Percentiles rank a stretch among this genome's conserved stretches.
These are phyloP conservation scores for Varanus salvator DNA, from an alignment of 2,113 vertebrate genomes.

Conservation along the genomic window DNA sequence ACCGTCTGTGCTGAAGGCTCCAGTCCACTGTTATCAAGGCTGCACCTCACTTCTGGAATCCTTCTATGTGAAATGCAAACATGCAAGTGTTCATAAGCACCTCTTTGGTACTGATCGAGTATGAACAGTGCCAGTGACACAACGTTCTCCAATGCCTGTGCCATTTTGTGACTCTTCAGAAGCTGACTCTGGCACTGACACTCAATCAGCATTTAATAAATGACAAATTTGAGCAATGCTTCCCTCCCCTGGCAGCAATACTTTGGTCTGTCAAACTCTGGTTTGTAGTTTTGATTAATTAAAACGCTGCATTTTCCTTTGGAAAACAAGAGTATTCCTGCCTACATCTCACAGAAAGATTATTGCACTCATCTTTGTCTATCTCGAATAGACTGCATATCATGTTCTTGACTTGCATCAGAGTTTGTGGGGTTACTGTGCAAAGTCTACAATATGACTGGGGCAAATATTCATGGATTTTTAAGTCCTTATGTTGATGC, in stretches of 20 bases:
- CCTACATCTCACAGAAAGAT: not conserved
- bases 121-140: not conserved
- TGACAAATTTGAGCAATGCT: not conserved
- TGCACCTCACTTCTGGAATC: not conserved
- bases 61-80: not conserved
- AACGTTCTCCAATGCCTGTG: not conserved
- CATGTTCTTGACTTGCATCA: not conserved
- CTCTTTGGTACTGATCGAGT: not conserved
- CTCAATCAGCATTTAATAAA: not conserved
- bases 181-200: not conserved
- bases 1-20: not conserved
- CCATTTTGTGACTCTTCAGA: not conserved
- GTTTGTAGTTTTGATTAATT: not conserved
- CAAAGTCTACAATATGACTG: not conserved
- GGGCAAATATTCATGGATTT: not conserved
- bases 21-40: not conserved
- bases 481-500: not conserved
- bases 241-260: not conserved
- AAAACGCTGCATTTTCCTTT: not conserved
- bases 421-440: not conserved
- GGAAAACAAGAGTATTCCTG: not conserved
- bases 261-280: not conserved
- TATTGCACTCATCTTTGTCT: not conserved
- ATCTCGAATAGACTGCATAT: not conserved
- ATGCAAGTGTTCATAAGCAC: not conserved